A percentile compares a stretch with the other conserved stretches of the same genome.
These are phyloP conservation scores for Platalea minor DNA, from an alignment of 2,797 vertebrate genomes.

Conservation along the genomic window DNA sequence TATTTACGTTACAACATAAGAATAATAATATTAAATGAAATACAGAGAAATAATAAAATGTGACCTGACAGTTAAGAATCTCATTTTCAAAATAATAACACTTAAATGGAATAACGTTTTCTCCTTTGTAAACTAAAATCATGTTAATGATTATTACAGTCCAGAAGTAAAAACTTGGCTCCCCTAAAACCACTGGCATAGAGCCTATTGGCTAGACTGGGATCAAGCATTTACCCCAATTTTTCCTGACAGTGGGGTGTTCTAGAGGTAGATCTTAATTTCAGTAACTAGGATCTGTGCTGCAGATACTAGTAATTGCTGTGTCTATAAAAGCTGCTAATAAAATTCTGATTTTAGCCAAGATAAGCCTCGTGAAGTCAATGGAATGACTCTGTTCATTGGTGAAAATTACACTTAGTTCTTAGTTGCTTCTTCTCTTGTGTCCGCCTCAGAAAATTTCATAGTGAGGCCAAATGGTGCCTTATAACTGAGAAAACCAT, in stretches of 20 bases:
- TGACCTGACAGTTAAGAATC: not conserved
- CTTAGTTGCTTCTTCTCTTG: not conserved
- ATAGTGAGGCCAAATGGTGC: not conserved
- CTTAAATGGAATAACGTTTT: not conserved
- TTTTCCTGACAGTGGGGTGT: not conserved
- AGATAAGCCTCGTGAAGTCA: not conserved
- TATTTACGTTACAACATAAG: rapidly evolving
- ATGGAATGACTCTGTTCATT: not conserved
- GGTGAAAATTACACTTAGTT: not conserved
- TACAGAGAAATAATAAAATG: not conserved
- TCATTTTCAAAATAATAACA: not conserved
- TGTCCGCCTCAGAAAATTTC: not conserved
- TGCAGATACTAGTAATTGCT: not conserved
- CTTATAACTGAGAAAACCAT: not conserved
- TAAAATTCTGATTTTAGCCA: not conserved
- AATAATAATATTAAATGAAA: not conserved
- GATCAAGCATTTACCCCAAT: not conserved
- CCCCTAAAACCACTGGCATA: not conserved
- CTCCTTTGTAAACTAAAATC: not conserved
- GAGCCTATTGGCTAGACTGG: not conserved
- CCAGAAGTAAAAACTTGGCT: not conserved
- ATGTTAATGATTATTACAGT: not conserved
- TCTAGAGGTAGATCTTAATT: not conserved
- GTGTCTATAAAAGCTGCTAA: not conserved
- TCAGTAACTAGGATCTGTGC: not conserved